phyloP scores from a whole-genome alignment of 1,140 invertebrate species.

The Pseudomyrmex gracilis region DNA sequence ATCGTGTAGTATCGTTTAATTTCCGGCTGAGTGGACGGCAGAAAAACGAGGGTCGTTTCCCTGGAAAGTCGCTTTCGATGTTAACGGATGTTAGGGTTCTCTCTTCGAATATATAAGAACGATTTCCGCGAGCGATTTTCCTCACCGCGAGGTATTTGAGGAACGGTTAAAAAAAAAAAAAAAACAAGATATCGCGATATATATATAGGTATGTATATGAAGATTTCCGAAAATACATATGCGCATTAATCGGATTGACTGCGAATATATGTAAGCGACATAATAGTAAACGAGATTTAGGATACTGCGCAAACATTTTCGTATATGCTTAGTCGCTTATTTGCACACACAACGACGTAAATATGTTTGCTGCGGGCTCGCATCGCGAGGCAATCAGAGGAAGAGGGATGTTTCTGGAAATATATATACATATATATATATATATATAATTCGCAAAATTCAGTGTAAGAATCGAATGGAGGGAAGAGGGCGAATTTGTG shows the following conservation, averaged over 20 bases:
- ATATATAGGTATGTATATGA: not conserved
- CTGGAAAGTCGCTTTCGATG: constrained; percentile 14
- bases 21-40: constrained; percentile 19
- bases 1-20: constrained; percentile 37
- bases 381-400: not conserved
- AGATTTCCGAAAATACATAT: constrained; percentile 20
- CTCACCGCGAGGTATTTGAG: constrained; percentile 3
- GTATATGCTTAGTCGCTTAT: not conserved
- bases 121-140: constrained; percentile 34
- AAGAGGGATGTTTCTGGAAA: not conserved
- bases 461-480: too few relatives aligned
- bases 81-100: constrained; percentile 27
- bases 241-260: not conserved
- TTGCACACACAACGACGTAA: not conserved
- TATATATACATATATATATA: too few relatives aligned
- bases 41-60: constrained; percentile 27
- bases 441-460: too few relatives aligned
- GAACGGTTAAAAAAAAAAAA: not conserved
- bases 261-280: not conserved
- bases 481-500: too few relatives aligned
- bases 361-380: not conserved
- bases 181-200: not conserved
- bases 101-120: constrained; percentile 1
- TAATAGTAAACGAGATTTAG: not conserved
- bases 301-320: constrained; percentile 27